Base-by-base conservation (phyloP, 2,888 invertebrate species). In the Caenorhabditis sinica region DNA sequence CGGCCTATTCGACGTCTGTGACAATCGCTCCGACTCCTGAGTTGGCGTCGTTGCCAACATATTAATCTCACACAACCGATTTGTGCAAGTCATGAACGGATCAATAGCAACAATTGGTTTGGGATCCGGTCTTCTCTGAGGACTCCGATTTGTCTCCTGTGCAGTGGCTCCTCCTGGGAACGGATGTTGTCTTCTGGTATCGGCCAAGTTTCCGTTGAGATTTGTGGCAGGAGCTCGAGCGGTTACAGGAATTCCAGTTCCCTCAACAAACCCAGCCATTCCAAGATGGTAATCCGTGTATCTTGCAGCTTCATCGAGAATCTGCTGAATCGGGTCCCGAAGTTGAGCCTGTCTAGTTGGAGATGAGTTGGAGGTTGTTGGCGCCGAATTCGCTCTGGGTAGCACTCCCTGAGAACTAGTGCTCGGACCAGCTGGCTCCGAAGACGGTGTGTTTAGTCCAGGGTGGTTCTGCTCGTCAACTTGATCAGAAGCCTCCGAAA, bases 31-130 rank as follows among this genome's bases (percentile, higher is more conserved):
- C 15, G 68, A 1, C 9, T 82, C 75, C 6, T 69, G 45, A 15
- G 45, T 4, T 20, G 17, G n/a, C 30, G 56, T n/a, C 3, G 69
- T 33, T 8, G 68, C 49, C 0, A 75, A n/a, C 23, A 74, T 49
- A 60, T 80, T 65, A 17, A 71, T 28, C 40, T 84, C 83, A 36
- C 71, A 75, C 17, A 79, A 75, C 20, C 80, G 63, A 61, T 71
- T 79, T 1, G 30, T 15, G n/a, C 83, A 84, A 2, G 17, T 8
- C 71, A 84, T 60, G 53, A 75, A 84, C n/a, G 83, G 83, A 80
- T 84, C 83, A 15, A 84, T 80, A 0, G 75, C 63, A 0, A 74
- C 66, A 58, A 76, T 71, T n/a, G 75, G 74, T 17, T 49, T 40
- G 0, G 15, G 23, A 17, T 40, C 56, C 28, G 51, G 30, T 9